Evolutionary conservation across 1,140 invertebrate genomes (phyloP).

Genomic region (Aradophagus sp.): DNA sequence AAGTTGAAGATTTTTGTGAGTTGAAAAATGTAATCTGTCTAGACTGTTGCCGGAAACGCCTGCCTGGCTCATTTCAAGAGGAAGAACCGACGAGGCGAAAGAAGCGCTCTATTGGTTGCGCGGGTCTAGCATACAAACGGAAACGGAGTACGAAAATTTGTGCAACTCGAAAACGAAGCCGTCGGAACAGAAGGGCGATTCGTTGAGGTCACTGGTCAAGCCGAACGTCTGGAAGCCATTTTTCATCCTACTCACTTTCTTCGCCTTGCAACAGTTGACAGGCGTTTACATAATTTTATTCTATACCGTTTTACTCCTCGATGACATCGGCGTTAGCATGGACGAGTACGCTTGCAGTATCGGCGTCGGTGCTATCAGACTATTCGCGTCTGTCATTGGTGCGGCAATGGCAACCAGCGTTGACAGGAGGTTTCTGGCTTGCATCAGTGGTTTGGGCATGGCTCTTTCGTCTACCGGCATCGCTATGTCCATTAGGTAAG

Average conservation of each 20-base stretch:
- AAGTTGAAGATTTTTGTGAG: no score
- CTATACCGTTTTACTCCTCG: conserved; percentile 82
- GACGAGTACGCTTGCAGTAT: conserved; percentile 83
- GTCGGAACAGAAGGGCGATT: conserved; percentile 57
- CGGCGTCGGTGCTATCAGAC: conserved; percentile 81
- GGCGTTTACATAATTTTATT: conserved; percentile 83
- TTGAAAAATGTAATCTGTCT: no score
- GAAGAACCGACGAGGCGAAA: conserved; percentile 75
- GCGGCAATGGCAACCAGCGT: conserved; percentile 82
- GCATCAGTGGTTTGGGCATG: conserved; percentile 79
- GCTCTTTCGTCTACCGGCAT: conserved; percentile 78
- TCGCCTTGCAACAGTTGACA: conserved; percentile 79
- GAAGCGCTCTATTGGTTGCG: conserved; percentile 78
- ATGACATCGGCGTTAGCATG: conserved; percentile 79
- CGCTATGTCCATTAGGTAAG: conserved; percentile 66
- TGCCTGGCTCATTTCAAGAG: conserved; percentile 77
- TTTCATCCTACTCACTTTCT: conserved; percentile 76
- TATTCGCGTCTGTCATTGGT: conserved; percentile 81
- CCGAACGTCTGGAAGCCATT: conserved; percentile 79
- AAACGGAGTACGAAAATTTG: conserved; percentile 62
- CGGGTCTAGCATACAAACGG: conserved; percentile 70
- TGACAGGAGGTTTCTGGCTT: conserved; percentile 80
- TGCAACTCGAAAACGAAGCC: conserved; percentile 71
- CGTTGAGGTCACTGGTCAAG: conserved; percentile 70
- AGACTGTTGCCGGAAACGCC: conserved; percentile 83